Evolutionary conservation across 2,113 vertebrate species (phyloP).

Genomic region (Motacilla tschutschensis): DNA sequence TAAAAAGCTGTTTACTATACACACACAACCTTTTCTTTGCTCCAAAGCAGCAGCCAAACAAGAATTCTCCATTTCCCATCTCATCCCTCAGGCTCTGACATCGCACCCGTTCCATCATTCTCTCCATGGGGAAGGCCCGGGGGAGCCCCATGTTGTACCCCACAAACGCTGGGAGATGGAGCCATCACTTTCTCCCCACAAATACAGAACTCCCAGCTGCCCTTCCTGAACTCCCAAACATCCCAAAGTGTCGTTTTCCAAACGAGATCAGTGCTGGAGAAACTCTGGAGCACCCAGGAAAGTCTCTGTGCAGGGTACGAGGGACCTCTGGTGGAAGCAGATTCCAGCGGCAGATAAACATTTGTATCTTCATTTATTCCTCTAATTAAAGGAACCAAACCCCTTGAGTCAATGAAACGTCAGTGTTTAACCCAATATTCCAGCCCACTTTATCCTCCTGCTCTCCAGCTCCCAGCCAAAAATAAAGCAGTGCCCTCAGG

Average conservation of each 20-base stretch:
- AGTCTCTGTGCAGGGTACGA: not conserved
- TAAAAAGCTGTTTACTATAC: not conserved
- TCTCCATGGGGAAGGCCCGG: not conserved
- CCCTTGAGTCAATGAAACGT: rapidly evolving
- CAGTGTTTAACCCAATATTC: not conserved
- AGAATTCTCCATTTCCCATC: not conserved
- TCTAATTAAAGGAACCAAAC: not conserved
- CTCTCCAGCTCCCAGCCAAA: not conserved
- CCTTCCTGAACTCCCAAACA: not conserved
- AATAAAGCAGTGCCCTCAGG: not conserved
- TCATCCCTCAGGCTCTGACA: not conserved
- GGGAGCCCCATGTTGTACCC: rapidly evolving
- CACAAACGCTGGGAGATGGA: not conserved
- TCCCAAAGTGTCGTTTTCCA: not conserved
- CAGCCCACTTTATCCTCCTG: not conserved
- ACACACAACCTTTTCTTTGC: not conserved
- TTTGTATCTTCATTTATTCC: not conserved
- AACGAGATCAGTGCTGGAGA: not conserved
- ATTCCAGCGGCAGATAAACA: not conserved
- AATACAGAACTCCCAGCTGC: not conserved
- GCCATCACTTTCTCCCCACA: not conserved
- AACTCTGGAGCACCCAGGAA: not conserved
- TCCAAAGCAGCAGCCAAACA: not conserved
- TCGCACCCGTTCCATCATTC: rapidly evolving
- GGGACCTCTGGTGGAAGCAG: slow-evolving; percentile 60